phyloP scores from a whole-genome alignment of 2,888 invertebrate genomes.

The Stenichneumon culpator region DNA sequence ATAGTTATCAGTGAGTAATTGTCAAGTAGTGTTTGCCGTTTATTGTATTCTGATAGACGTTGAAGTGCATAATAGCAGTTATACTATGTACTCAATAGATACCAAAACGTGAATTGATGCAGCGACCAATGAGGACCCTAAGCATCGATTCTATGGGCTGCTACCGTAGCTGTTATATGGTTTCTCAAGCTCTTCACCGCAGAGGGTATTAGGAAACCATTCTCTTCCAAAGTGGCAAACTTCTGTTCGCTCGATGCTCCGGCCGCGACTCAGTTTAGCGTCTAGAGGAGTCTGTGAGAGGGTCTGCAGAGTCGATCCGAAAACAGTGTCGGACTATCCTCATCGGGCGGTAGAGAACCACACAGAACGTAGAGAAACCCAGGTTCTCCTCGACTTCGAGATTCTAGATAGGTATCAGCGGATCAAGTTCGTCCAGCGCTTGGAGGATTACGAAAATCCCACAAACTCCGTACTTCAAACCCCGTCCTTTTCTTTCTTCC shows the following conservation, averaged over 20 bases:
- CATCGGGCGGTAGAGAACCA: constrained; percentile 24
- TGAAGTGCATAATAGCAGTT: background rate
- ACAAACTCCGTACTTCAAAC: constrained; percentile 50
- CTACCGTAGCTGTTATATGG: constrained; percentile 36
- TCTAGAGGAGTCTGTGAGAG: constrained; percentile 36
- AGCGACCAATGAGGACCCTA: constrained; percentile 50
- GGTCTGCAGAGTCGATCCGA: constrained; percentile 47
- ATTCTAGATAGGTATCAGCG: constrained; percentile 58
- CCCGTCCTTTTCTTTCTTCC: constrained; percentile 28
- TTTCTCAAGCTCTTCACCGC: constrained; percentile 46
- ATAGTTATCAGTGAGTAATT: background rate
- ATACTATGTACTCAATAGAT: constrained; percentile 21
- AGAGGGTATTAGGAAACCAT: constrained; percentile 55
- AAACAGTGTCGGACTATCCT: constrained; percentile 51
- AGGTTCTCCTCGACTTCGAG: constrained; percentile 59
- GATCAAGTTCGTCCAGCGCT: constrained; percentile 65
- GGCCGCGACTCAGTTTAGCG: constrained; percentile 34
- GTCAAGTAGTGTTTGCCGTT: constrained; percentile 16
- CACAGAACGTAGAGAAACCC: constrained; percentile 45
- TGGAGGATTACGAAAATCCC: constrained; percentile 67
- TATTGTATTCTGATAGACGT: constrained; percentile 11
- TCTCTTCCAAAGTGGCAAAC: constrained; percentile 49
- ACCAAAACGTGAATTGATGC: constrained; percentile 1
- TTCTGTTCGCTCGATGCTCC: constrained; percentile 40
- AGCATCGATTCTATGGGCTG: constrained; percentile 50